These are phyloP conservation scores for Dipus sagitta DNA, from an alignment of 2,797 vertebrate genomes.

Conservation along the genomic window DNA sequence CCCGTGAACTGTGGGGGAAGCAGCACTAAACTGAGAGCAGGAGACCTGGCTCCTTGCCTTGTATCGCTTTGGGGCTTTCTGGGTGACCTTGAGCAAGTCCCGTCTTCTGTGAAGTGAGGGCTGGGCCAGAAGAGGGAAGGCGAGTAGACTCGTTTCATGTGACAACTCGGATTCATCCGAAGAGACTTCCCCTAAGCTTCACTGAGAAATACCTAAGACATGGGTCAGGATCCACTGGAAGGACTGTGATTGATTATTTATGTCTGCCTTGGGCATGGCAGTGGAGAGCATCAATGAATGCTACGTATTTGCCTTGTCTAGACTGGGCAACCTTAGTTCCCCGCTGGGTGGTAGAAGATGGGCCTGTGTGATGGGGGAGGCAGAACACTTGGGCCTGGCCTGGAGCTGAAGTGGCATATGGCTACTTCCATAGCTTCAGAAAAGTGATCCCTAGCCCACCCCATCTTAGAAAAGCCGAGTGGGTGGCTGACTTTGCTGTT, in stretches of 20 bases:
- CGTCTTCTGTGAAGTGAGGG: neutral
- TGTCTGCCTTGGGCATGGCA: neutral
- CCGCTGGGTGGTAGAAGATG: neutral
- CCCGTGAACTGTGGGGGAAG: neutral
- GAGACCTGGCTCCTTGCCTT: constrained; percentile 2
- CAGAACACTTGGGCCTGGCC: neutral
- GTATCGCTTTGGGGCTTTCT: neutral
- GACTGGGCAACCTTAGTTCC: neutral
- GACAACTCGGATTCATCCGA: neutral
- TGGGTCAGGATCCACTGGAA: neutral
- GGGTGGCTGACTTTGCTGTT: neutral
- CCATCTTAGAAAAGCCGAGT: neutral
- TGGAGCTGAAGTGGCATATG: neutral
- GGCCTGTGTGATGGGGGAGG: neutral
- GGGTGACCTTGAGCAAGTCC: neutral
- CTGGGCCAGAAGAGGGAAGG: neutral
- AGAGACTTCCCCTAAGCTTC: neutral
- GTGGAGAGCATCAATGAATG: neutral
- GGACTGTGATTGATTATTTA: constrained; percentile 18
- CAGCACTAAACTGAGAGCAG: neutral
- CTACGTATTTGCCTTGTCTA: neutral
- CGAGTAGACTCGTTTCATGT: neutral
- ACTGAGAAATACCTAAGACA: neutral
- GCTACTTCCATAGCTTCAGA: neutral
- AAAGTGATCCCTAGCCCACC: neutral